These are phyloP conservation scores for Neoscelio sp. DNA, from an alignment of 2,888 invertebrate genomes.

Conservation along the genomic window DNA sequence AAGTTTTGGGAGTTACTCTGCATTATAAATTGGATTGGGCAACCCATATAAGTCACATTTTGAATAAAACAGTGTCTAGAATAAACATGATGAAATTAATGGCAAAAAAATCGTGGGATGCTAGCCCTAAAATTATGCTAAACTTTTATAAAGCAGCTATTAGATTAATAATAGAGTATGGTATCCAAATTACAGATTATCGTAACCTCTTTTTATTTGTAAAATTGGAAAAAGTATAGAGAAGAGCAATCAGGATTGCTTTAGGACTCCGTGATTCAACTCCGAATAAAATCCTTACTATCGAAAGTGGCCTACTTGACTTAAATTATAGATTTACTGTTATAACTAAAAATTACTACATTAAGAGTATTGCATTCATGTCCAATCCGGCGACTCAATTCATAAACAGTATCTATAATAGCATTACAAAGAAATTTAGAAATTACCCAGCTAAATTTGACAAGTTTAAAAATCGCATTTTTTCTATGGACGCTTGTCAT, in stretches of 20 bases:
- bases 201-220: not conserved
- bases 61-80: not conserved
- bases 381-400: not conserved
- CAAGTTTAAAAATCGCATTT: no score
- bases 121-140: not conserved
- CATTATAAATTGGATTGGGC: not conserved
- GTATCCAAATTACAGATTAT: not conserved
- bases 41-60: not conserved
- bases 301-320: not conserved
- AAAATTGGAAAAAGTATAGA: not conserved
- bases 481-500: no score
- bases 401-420: not conserved
- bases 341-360: not conserved
- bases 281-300: not conserved
- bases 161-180: not conserved
- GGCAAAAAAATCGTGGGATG: not conserved
- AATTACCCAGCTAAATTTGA: no score
- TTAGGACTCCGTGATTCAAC: no score
- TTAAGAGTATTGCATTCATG: not conserved
- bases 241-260: not conserved
- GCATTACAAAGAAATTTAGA: no score
- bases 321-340: not conserved
- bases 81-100: not conserved
- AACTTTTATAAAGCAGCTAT: not conserved
- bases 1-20: not conserved